Base-by-base conservation (phyloP, 2,113 vertebrate genomes). In the Melanerpes formicivorus region DNA sequence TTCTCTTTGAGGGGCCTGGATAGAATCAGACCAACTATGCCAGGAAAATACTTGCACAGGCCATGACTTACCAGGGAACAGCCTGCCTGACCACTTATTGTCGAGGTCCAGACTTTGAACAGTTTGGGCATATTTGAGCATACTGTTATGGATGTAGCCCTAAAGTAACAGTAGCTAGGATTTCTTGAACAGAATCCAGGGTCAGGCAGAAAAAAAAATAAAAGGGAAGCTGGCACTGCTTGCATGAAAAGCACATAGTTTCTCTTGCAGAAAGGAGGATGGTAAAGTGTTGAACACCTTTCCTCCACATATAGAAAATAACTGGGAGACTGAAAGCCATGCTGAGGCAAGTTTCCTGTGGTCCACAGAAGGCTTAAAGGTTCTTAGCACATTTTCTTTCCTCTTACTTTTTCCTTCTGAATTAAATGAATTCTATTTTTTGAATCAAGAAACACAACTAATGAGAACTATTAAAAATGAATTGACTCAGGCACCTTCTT, bases 361-460 rank as follows among this genome's bases (percentile, higher is more conserved):
- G 40, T 23, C 50, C 16, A 52, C 30, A 14, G 87, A 88, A 93
- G 2, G 9, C 23, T 90, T 79, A 44, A 76, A 73, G 16, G 18
- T 87, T 79, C n/a, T 84, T 65, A 73, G n/a, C 3, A 62, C 3
- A 60, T 75, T 55, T 93, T 82, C 30, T 79, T 93, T 63, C 73
- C 12, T 5, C 5, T 88, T 90, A 76, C 67, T 79, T 82, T 13
- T 88, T 63, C 21, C 14, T 80, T 81, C 55, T 26, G 71, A 78
- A 72, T 50, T 12, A 79, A 80, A 74, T 59, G 0, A 78, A 14
- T 83, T 69, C 10, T 40, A 30, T 79, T 84, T 84, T 34, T 90
- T 88, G 66, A 81, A 80, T 76, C 50, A 88, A 79, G 80, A 90
- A 81, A 87, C 59, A 90, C 30, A 84, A 59, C 40, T 84, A 93